A percentile compares a stretch with the other conserved stretches of the same genome.
phyloP scores from a whole-genome alignment of 2,113 vertebrate species.

The Laterallus jamaicensis region DNA sequence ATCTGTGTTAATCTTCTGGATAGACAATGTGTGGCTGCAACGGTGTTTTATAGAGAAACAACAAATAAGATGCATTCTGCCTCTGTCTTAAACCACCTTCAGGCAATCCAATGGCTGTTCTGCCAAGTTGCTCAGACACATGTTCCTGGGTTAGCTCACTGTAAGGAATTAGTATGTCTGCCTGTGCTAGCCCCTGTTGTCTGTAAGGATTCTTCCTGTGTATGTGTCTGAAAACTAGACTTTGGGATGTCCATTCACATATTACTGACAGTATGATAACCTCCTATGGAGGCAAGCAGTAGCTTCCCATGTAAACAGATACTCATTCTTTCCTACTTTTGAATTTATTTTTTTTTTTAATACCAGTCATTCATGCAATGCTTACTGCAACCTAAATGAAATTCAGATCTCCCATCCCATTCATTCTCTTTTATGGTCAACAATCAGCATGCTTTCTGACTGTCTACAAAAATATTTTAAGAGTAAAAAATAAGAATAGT shows the following conservation, averaged over 20 bases:
- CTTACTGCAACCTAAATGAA: not conserved
- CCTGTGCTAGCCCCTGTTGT: not conserved
- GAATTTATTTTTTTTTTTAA: not conserved
- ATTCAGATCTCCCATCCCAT: not conserved
- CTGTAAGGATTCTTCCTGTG: not conserved
- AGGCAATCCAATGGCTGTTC: not conserved
- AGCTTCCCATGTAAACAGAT: not conserved
- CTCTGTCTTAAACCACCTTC: not conserved
- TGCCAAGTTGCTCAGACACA: not conserved
- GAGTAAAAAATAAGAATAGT: not conserved
- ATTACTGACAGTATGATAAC: not conserved
- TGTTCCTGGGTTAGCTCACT: not conserved
- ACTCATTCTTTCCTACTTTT: not conserved
- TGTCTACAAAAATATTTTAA: not conserved
- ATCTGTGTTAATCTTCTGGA: not conserved
- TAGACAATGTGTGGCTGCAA: not conserved
- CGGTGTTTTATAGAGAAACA: not conserved
- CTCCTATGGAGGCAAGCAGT: not conserved
- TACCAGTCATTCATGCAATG: not conserved
- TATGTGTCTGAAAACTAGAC: not conserved
- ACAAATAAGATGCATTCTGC: not conserved
- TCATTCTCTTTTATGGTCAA: not conserved
- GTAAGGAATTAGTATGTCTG: not conserved
- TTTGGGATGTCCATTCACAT: not conserved
- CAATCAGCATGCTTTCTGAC: not conserved